phyloP scores from a whole-genome alignment of 92 coral and sea anemone genomes.

The Metridium senile region DNA sequence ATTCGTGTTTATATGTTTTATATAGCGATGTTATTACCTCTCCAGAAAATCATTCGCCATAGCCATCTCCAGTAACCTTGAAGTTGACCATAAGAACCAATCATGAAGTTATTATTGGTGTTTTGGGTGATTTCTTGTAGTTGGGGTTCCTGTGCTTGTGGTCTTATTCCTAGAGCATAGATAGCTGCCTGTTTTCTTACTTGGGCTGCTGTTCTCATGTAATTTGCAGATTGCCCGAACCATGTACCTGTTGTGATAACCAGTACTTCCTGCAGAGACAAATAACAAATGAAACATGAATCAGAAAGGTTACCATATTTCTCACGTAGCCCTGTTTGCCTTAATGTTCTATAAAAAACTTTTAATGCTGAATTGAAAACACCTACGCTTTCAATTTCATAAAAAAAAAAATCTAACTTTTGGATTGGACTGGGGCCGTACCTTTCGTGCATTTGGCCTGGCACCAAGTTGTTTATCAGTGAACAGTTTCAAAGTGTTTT shows the following conservation, averaged over 20 bases:
- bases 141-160: not conserved
- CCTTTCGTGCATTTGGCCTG: conserved; percentile 19
- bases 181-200: conserved; percentile 2
- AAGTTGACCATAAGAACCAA: not conserved
- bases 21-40: too few species aligned
- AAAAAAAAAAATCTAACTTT: too few species aligned
- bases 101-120: not conserved
- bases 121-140: not conserved
- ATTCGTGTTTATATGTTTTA: too few species aligned
- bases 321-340: too few species aligned
- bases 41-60: not conserved
- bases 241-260: conserved; percentile 73
- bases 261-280: conserved; percentile 54
- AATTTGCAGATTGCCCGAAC: conserved; percentile 42
- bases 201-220: conserved; percentile 33
- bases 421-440: too few species aligned
- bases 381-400: too few species aligned
- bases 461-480: not conserved
- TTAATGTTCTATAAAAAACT: too few species aligned
- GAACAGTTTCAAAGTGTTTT: not conserved
- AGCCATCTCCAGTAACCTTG: not conserved
- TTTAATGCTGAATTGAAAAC: too few species aligned
- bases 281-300: too few species aligned
- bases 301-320: too few species aligned
- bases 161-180: conserved; percentile 12